Evolutionary conservation across 2,113 vertebrate species (phyloP), one percentile per base, ranked within the genome.

Genomic region (Hemibagrus wyckioides): DNA sequence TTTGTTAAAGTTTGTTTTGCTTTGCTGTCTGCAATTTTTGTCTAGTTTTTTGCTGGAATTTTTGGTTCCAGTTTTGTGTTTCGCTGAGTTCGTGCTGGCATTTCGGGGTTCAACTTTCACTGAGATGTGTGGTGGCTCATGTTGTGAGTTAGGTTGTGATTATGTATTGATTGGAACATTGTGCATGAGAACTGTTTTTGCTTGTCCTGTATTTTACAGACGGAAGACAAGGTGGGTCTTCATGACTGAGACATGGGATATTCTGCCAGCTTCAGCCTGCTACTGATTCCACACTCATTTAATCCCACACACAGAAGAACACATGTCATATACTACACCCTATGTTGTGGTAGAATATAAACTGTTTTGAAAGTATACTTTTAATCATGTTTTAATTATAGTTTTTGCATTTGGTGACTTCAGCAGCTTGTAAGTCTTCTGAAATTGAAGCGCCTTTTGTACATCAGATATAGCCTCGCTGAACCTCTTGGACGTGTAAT

Each of bases 141-240:
- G n/a, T n/a, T 80, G 67, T 23, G 83, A 19, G 85, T 61, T 50
- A 84, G 52, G 71, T 79, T 69, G 52, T 36, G 65, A 57, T 33
- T 1, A 25, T 63, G 44, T 84, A 67, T 85, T 67, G 89, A 79
- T 80, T 87, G 85, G 89, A 41, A 80, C 44, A 75, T 57, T 69
- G 85, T 87, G 54, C 56, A 14, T 71, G 81, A 83, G 36, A 80
- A 52, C 39, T 80, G 90, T 87, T 86, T 80, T 63, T 30, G 65
- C 65, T 86, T 84, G 41, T 95, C 93, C 92, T 93, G 85, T 96
- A 94, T 96, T 95, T 95, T 92, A 79, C 95, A 96, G 95, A 95
- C 93, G 90, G 92, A 96, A 94, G 94, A 91, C 93, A 94, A 96
- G 95, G 95, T 96, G 94, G 95, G 95, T 95, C 91, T 92, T 92